Evolutionary conservation across 2,888 invertebrate genomes (phyloP).

Genomic region (Eueremaeus valkanovi): DNA sequence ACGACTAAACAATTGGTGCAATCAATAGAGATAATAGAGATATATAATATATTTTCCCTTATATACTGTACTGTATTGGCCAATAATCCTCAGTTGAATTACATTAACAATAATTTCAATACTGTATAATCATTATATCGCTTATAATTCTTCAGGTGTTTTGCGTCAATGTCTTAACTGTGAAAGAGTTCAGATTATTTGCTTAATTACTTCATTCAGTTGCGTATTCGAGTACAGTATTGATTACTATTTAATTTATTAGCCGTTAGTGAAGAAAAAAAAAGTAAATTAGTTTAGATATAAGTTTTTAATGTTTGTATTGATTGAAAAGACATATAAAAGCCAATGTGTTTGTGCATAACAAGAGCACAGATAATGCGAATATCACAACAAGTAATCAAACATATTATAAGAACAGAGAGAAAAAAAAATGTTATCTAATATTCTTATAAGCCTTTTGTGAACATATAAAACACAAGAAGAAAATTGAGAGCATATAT

Average conservation of each 20-base stretch:
- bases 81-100: background rate
- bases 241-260: slow-evolving; percentile 11
- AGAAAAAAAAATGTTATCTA: slow-evolving; percentile 11
- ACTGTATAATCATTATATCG: background rate
- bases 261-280: background rate
- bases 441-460: slow-evolving; percentile 25
- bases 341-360: background rate
- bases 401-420: background rate
- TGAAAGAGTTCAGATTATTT: background rate
- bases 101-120: background rate
- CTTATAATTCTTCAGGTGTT: slow-evolving; percentile 2
- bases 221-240: background rate
- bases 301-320: background rate
- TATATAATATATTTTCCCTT: background rate
- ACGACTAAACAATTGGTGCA: slow-evolving; percentile 3
- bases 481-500: slow-evolving; percentile 7
- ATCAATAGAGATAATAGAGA: slow-evolving; percentile 12
- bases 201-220: slow-evolving; percentile 8
- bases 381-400: slow-evolving; percentile 20
- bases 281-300: background rate
- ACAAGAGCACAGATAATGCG: background rate
- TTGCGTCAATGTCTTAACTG: background rate
- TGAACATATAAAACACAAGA: background rate
- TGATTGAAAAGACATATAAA: background rate
- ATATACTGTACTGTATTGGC: background rate